Conservation (phyloP, 2,888 invertebrate genomes). For the Suillia variegata region DNA sequence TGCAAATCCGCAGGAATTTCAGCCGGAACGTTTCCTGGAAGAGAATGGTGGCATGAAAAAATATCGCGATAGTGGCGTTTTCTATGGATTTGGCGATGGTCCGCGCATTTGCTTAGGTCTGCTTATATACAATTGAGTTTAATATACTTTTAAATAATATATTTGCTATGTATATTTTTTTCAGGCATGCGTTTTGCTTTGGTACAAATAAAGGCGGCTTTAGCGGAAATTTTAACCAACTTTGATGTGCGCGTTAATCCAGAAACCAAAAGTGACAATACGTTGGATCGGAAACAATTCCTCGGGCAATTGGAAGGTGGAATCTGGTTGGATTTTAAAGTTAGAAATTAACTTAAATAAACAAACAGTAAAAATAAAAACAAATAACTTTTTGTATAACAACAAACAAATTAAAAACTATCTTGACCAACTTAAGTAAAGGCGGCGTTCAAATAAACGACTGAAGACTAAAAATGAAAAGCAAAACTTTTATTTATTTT, state of each 20-base stretch:
- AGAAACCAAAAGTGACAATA: slow-evolving; percentile 51
- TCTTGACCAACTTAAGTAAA: too few species aligned
- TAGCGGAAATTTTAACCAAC: slow-evolving; percentile 50
- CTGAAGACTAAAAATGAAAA: too few species aligned
- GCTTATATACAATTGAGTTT: too few species aligned
- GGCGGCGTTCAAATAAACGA: too few species aligned
- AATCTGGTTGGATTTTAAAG: slow-evolving; percentile 49
- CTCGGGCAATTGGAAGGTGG: slow-evolving; percentile 45
- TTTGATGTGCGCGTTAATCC: slow-evolving; percentile 52
- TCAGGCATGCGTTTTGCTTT: slow-evolving; percentile 57
- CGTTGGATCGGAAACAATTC: slow-evolving; percentile 41
- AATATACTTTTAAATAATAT: too few species aligned
- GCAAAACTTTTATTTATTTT: too few species aligned
- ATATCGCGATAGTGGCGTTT: slow-evolving; percentile 49
- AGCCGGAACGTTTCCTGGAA: slow-evolving; percentile 50
- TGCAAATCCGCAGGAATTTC: slow-evolving; percentile 42
- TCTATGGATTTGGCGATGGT: slow-evolving; percentile 54
- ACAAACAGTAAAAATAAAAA: too few species aligned
- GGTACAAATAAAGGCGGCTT: slow-evolving; percentile 51
- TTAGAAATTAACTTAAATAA: background rate
- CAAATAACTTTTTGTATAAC: too few species aligned
- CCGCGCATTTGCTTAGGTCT: slow-evolving; percentile 55
- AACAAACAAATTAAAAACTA: too few species aligned
- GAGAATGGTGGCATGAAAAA: slow-evolving; percentile 48
- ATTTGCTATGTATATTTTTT: too few species aligned